Conservation (phyloP, 2,888 invertebrate species). For the Dynastes grantii region DNA sequence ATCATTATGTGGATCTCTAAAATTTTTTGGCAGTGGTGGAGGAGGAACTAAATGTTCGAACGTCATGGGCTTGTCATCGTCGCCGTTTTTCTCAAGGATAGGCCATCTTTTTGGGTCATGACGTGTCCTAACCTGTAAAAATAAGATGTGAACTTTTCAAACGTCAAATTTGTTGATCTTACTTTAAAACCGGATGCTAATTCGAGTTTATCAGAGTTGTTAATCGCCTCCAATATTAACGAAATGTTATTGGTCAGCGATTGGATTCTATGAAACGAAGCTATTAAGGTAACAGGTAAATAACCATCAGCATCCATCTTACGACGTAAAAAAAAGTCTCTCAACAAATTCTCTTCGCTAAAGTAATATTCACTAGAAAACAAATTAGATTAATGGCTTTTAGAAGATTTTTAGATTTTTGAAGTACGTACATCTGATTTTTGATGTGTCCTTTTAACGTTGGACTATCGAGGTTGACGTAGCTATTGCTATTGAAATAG, state of each 20-base stretch:
- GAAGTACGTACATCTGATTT: slow-evolving; percentile 88
- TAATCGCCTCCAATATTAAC: slow-evolving; percentile 88
- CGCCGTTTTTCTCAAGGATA: slow-evolving; percentile 75
- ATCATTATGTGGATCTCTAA: slow-evolving; percentile 72
- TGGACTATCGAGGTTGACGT: slow-evolving; percentile 67
- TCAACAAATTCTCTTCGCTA: slow-evolving; percentile 94
- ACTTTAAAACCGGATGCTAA: slow-evolving; percentile 83
- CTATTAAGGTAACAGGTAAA: slow-evolving; percentile 93
- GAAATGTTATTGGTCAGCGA: slow-evolving; percentile 88
- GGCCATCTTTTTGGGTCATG: slow-evolving; percentile 93
- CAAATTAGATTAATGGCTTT: slow-evolving; percentile 30
- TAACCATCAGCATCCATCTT: slow-evolving; percentile 98
- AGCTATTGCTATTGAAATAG: slow-evolving; percentile 74
- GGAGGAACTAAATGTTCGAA: slow-evolving; percentile 81
- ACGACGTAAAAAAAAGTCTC: slow-evolving; percentile 96
- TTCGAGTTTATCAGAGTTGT: slow-evolving; percentile 89
- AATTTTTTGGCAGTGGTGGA: slow-evolving; percentile 80
- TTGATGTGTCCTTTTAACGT: slow-evolving; percentile 88
- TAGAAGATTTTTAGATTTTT: not conserved
- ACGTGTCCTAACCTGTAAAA: slow-evolving; percentile 83
- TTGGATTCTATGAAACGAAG: slow-evolving; percentile 95
- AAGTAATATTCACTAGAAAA: slow-evolving; percentile 97
- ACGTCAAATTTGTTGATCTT: slow-evolving; percentile 17
- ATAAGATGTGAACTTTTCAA: slow-evolving; percentile 52
- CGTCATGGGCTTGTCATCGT: slow-evolving; percentile 66